Base-by-base conservation (phyloP, 1,140 invertebrate species). In the Drosophila watanabei region DNA sequence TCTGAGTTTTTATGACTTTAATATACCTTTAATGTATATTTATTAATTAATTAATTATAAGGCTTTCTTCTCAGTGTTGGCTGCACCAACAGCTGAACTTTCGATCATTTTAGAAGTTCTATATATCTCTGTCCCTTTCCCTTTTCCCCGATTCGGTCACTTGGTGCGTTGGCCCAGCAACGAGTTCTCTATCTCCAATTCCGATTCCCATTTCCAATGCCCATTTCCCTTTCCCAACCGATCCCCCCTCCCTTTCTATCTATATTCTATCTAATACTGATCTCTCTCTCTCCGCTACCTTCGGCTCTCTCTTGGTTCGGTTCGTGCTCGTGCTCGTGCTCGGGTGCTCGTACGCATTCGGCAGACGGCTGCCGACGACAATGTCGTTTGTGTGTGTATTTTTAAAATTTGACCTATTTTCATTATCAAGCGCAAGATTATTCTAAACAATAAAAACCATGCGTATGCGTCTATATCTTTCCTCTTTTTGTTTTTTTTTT, bases 391-490 rank as follows among this genome's bases (percentile, higher is more conserved):
- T 91, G 83, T 91, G 88, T 83, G 83, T 91, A 91, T 88, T 91
- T 91, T 84, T 91, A 91, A 91, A 91, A 91, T 91, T 91, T 91
- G 88, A 91, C 88, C 88, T 88, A 91, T 91, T 91, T 91, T 91
- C 88, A 91, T 91, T 91, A 91, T 91, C 88, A 91, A 91, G 88
- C 88, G 88, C 88, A 91, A 91, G 88, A 91, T 91, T 91, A 91
- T 91, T 91, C 88, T 91, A 91, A 91, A 91, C 88, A 91, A 91
- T 85, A 90, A 90, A 57, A 86, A 71, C 58, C 81, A 83, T 81
- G 78, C 69, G 79, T 80, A 64, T 69, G 58, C 61, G 37, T 46
- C 65, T 77, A 71, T 80, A 73, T 70, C 64, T 72, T 65, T 69
- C 13, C 54, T 11, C 56, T 43, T 54, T 11, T 58, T 28, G 45